A percentile compares a stretch with the other conserved stretches of the same genome.
phyloP scores from a whole-genome alignment of 2,888 invertebrate genomes.

The Xiphydria camelus region DNA sequence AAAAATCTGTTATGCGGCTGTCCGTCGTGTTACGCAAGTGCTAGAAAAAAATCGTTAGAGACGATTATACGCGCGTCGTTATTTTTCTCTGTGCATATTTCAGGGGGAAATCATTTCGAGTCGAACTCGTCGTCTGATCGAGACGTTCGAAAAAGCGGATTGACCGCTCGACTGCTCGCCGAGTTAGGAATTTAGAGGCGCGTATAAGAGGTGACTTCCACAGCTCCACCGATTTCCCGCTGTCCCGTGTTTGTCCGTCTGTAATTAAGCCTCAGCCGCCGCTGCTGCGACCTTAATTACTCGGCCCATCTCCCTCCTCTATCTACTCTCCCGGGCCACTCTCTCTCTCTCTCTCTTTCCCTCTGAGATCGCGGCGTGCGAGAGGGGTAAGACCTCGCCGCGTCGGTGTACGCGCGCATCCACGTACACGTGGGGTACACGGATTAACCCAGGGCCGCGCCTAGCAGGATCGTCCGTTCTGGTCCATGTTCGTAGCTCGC shows the following conservation, averaged over 20 bases:
- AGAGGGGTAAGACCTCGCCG: neutral
- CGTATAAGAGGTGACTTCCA: too few relatives aligned
- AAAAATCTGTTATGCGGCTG: too few relatives aligned
- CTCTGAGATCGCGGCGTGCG: neutral
- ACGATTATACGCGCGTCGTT: too few relatives aligned
- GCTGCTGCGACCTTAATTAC: constrained; percentile 35
- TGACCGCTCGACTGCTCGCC: too few relatives aligned
- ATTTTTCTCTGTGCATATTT: too few relatives aligned
- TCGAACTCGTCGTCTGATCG: too few relatives aligned
- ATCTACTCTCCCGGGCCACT: constrained; percentile 27
- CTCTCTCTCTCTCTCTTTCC: constrained; percentile 1
- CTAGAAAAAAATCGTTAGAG: too few relatives aligned
- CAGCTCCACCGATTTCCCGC: constrained; percentile 11
- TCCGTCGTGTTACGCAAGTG: too few relatives aligned
- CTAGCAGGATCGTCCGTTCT: neutral
- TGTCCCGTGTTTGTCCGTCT: constrained; percentile 27
- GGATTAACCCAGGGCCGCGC: constrained; percentile 6
- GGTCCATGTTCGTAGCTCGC: too few relatives aligned
- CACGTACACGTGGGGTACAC: neutral
- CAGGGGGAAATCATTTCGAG: too few relatives aligned
- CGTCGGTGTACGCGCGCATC: neutral
- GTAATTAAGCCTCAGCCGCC: constrained; percentile 40
- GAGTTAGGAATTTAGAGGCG: too few relatives aligned
- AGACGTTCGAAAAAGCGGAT: too few relatives aligned
- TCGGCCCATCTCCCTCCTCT: constrained; percentile 16